Base-by-base conservation (phyloP, 2,113 vertebrate species). In the Channa maculata region DNA sequence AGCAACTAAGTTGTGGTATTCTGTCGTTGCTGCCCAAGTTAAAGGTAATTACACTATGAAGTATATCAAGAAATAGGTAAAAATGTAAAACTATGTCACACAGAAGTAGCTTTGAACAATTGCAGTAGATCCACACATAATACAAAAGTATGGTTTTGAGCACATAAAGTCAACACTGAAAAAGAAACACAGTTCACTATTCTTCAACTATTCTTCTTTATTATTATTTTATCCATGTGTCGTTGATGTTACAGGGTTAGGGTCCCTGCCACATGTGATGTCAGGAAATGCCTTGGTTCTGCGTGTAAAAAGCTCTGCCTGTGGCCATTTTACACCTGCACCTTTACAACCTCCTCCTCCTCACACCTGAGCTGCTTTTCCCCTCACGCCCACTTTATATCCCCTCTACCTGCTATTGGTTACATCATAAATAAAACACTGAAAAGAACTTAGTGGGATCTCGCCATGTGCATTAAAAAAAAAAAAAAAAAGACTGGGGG, bases 121-220 rank as follows among this genome's bases (percentile, higher is more conserved):
- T 24, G 24, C 1, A 24, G 24, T 24, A 24, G 24, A 24, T 24
- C 24, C 24, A 24, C 24, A 24, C 24, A 24, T 24, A 24, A 24
- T 24, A 24, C 24, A 24, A 24, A 24, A 24, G 24, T 41, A 41
- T 41, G 39, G 39, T 41, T 41, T 41, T 41, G 4, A 5, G 39
- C 39, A 41, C 6, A 41, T 41, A 41, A 41, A 4, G 6, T 4
- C 4, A n/a, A 63, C 11, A 64, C 8, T 34, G n/a, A 7, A 46
- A 1, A 46, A 63, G 38, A 71, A 50, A 14, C 50, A 76, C 71
- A 62, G 15, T 2, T 46, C 24, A 24, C 24, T 24, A 24, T 53
- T 84, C 57, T 67, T 85, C 58, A 60, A 43, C 70, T 70, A 63
- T 6, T 85, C 15, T 65, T 65, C 50, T 91, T 92, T 90, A 89